phyloP scores from a whole-genome alignment of 2,113 vertebrate genomes.

The Melanocharis versteri region DNA sequence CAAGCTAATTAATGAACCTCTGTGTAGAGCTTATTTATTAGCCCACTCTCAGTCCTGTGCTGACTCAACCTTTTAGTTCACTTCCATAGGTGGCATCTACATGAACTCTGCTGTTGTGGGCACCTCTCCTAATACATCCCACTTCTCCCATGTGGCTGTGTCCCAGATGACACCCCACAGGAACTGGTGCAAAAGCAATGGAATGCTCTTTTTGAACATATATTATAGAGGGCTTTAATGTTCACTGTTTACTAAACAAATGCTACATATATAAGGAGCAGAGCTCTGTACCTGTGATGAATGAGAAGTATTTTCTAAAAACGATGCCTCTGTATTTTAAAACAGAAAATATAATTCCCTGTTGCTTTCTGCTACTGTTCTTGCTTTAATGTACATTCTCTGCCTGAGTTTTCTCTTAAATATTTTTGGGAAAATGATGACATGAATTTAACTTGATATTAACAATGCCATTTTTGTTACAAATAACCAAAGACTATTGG shows the following conservation, averaged over 20 bases:
- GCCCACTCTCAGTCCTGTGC: neutral
- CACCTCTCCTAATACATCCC: neutral
- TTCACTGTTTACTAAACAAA: neutral
- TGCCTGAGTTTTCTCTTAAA: neutral
- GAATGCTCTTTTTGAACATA: neutral
- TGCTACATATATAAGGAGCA: neutral
- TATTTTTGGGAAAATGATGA: neutral
- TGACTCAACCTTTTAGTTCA: neutral
- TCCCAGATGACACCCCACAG: neutral
- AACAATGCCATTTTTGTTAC: neutral
- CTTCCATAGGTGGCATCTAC: fast-evolving
- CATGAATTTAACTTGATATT: neutral
- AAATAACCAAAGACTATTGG: neutral
- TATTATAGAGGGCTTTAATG: neutral
- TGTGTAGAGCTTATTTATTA: neutral
- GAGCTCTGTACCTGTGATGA: neutral
- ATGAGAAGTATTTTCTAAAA: neutral
- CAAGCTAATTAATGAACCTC: neutral
- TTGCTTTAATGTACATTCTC: neutral
- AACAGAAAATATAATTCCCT: neutral
- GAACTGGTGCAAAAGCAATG: neutral
- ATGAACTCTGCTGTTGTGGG: neutral
- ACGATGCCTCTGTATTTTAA: neutral
- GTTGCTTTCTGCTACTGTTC: neutral
- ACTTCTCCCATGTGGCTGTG: fast-evolving